Conservation (phyloP, 2,113 vertebrate species). For the Todiramphus saurophagus region DNA sequence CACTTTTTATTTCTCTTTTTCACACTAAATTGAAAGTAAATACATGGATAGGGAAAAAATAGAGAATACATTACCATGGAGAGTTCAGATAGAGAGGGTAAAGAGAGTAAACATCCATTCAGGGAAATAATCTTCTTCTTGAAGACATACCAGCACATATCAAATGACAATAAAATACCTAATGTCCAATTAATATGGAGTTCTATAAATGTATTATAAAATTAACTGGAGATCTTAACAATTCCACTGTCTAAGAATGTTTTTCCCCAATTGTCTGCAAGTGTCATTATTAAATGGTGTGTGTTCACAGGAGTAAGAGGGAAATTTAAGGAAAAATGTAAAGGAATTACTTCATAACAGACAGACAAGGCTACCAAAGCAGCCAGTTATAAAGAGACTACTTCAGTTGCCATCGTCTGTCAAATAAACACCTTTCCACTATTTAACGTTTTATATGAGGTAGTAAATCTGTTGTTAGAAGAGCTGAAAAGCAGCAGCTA, state of each 20-base stretch:
- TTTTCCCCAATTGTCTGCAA: background rate
- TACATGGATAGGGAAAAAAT: background rate
- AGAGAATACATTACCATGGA: background rate
- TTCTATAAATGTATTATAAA: background rate
- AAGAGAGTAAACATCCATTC: background rate
- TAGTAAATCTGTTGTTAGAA: background rate
- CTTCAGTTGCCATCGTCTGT: background rate
- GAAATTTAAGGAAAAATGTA: background rate
- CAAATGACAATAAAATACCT: background rate
- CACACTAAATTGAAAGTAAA: background rate
- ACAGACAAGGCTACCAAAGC: background rate
- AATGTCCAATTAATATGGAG: background rate
- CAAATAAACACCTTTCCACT: background rate
- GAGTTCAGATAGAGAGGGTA: background rate
- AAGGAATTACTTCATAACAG: background rate
- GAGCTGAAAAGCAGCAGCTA: background rate
- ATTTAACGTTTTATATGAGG: background rate
- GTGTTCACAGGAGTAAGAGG: background rate
- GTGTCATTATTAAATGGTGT: background rate
- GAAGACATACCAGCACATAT: background rate
- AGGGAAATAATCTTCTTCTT: background rate
- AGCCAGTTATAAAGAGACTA: background rate
- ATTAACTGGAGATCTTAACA: background rate
- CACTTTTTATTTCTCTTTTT: background rate
- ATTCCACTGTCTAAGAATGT: background rate